A percentile compares a stretch with the other conserved stretches of the same genome.
Conservation (phyloP, 2,888 invertebrate genomes). For the Leptopilina syphax region DNA sequence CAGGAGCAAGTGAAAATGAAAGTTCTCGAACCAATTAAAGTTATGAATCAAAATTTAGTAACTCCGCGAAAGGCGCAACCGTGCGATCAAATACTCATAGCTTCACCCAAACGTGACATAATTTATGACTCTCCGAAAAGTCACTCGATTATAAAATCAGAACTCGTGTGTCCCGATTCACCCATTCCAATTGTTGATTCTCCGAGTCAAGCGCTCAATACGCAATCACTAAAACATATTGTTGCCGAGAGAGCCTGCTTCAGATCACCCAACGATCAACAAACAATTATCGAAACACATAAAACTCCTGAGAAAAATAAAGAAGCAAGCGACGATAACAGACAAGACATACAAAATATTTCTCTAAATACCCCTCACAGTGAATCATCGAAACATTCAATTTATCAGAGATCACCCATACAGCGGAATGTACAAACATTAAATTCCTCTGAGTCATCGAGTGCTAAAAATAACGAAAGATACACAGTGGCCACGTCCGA, state of each 20-base stretch:
- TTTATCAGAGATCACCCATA: slow-evolving; percentile 46
- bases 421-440: slow-evolving; percentile 16
- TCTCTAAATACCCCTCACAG: background rate
- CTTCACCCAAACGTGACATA: slow-evolving; percentile 70
- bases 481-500: background rate
- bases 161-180: slow-evolving; percentile 61
- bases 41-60: slow-evolving; percentile 66
- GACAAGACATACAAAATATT: background rate
- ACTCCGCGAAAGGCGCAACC: slow-evolving; percentile 69
- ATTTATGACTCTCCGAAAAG: slow-evolving; percentile 60
- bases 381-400: slow-evolving; percentile 46
- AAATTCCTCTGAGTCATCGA: background rate
- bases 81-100: slow-evolving; percentile 71
- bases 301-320: background rate
- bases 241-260: slow-evolving; percentile 50
- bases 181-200: slow-evolving; percentile 68
- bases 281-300: background rate
- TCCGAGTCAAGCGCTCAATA: slow-evolving; percentile 57
- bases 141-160: slow-evolving; percentile 56
- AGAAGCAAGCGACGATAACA: background rate
- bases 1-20: background rate
- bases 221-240: slow-evolving; percentile 48
- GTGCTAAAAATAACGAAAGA: slow-evolving; percentile 1
- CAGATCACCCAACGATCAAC: slow-evolving; percentile 46
- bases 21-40: background rate